Percentiles rank a stretch among this genome's conserved stretches.
These are phyloP conservation scores for Emesis russula DNA, from an alignment of 2,888 invertebrate genomes.

Conservation along the genomic window DNA sequence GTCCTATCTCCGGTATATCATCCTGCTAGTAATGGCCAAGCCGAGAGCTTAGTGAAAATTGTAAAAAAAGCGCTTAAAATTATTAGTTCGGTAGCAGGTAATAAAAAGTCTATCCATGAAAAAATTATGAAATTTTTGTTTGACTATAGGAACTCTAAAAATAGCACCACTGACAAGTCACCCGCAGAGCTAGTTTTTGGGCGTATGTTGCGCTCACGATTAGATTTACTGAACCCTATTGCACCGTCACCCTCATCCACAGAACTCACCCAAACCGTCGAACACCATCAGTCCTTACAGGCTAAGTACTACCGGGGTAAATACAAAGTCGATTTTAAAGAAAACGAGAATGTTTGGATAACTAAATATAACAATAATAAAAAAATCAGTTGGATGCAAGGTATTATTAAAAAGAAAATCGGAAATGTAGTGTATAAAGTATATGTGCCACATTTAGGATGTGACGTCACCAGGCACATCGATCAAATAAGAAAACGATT, in stretches of 20 bases:
- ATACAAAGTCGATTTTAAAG: background rate
- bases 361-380: conserved; percentile 5
- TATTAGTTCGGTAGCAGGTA: conserved; percentile 37
- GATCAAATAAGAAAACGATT: background rate
- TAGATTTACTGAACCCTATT: background rate
- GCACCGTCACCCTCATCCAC: background rate
- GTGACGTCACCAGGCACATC: background rate
- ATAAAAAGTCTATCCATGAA: conserved; percentile 23
- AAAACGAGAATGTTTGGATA: background rate
- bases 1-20: conserved; percentile 68
- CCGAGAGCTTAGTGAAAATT: conserved; percentile 77
- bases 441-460: background rate
- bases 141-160: conserved; percentile 67
- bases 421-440: background rate
- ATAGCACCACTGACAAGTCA: conserved; percentile 21
- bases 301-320: background rate
- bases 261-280: background rate
- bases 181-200: conserved; percentile 27
- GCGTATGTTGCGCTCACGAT: conserved; percentile 1
- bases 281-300: background rate
- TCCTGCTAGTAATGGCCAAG: conserved; percentile 73
- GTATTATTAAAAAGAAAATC: background rate
- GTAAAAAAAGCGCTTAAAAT: conserved; percentile 77
- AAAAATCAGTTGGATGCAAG: background rate
- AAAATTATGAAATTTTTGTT: conserved; percentile 58